phyloP scores from a whole-genome alignment of 2,797 vertebrate genomes.

The Dromococcyx pavoninus region DNA sequence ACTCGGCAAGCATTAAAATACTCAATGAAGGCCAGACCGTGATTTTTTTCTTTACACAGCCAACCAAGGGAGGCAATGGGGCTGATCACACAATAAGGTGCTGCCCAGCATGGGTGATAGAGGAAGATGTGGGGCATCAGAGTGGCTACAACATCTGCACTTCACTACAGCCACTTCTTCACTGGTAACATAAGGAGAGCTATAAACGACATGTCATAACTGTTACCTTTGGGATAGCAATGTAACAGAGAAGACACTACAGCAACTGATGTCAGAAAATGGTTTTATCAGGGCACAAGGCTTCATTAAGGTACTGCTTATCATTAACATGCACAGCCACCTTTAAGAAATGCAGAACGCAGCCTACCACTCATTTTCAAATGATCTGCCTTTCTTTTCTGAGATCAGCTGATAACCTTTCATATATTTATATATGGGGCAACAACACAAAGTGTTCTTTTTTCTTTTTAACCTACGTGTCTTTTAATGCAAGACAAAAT shows the following conservation, averaged over 20 bases:
- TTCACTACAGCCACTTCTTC: background rate
- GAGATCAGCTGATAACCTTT: background rate
- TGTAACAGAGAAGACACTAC: background rate
- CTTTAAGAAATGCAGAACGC: background rate
- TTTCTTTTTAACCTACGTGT: background rate
- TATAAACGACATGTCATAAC: background rate
- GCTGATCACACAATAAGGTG: background rate
- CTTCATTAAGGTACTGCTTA: background rate
- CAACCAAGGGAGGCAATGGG: background rate
- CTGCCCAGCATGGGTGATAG: background rate
- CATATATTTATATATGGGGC: background rate
- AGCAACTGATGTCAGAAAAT: background rate
- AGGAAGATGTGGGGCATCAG: background rate
- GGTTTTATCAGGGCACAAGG: background rate
- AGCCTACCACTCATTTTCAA: background rate
- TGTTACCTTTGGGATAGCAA: background rate
- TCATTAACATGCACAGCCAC: rapidly evolving
- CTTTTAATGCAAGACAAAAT: background rate
- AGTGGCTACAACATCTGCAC: background rate
- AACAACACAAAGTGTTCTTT: background rate
- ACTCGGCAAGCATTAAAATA: slow-evolving; percentile 32
- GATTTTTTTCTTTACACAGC: background rate
- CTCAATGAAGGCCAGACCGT: background rate
- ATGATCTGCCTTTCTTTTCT: background rate
- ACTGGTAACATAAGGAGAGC: background rate